Base-by-base conservation (phyloP, 2,888 invertebrate species). In the Lochmaea crataegi region DNA sequence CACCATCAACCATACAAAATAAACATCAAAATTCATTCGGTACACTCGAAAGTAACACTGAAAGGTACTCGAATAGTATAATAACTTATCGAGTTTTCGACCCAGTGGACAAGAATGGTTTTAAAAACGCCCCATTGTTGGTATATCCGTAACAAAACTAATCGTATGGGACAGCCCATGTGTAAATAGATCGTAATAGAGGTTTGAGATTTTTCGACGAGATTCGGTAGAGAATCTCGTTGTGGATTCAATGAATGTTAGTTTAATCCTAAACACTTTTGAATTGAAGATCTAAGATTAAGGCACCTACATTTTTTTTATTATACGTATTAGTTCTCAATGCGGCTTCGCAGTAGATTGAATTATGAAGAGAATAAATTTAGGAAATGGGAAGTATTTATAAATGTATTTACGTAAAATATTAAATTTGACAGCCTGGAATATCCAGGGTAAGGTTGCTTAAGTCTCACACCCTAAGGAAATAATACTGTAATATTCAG, bases 91-190 rank as follows among this genome's bases (percentile, higher is more conserved):
- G 77, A 79, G 75, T 81, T 81, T 77, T 76, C 82, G 77, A 75
- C 72, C 77, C 77, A 77, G 45, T 74, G 79, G 74, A 69, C 75
- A 73, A 75, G 75, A 82, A 82, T 80, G 72, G 80, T 72, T 64
- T 76, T 73, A 78, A 81, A 81, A 79, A 77, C 78, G 74, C 75
- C 78, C 81, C 75, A 80, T 83, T 82, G 81, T 83, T 79, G 80
- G 76, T 76, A 76, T 82, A 83, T 83, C 83, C 83, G 82, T 82
- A 82, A 83, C 83, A 84, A 84, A 82, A 80, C 81, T 85, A 85
- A 85, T 84, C 83, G 81, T 76, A 80, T 80, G 77, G 79, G 85
- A 84, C 84, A 82, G 83, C 72, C 80, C 80, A 82, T 83, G 84
- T 84, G 82, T 84, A 85, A 84, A 85, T 84, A 85, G 81, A 76